phyloP scores from a whole-genome alignment of 37 sponge, comb jelly and placozoan species.

The Spongilla lacustris region DNA sequence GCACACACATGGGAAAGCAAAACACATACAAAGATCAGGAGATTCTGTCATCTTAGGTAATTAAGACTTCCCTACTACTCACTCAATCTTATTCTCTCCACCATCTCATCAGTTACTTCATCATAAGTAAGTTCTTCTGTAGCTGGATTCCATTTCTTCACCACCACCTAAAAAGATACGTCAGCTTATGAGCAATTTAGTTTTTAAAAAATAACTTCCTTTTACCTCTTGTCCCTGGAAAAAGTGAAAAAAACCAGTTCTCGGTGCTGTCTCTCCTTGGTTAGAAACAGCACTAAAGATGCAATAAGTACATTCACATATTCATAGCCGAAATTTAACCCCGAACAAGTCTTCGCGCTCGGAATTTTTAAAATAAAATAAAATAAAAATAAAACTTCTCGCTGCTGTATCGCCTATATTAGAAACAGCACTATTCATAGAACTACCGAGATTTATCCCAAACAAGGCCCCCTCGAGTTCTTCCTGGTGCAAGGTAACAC shows the following conservation, averaged over 20 bases:
- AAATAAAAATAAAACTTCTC: no score
- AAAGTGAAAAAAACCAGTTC: conserved; percentile 93
- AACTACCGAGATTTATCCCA: no score
- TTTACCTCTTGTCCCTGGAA: conserved; percentile 80
- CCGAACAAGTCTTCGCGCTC: neutral
- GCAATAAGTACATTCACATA: neutral
- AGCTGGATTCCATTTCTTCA: conserved; percentile 59
- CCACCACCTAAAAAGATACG: conserved; percentile 51
- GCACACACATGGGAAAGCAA: no score
- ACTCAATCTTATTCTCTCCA: conserved; percentile 41
- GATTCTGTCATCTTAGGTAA: no score
- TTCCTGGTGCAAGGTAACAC: no score
- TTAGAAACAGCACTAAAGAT: conserved; percentile 77
- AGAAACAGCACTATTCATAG: no score
- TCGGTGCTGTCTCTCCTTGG: conserved; percentile 84
- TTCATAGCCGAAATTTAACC: neutral
- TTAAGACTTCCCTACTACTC: no score
- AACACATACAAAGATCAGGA: neutral
- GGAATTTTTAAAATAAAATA: no score
- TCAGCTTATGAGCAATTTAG: neutral
- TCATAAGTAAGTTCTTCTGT: conserved; percentile 62
- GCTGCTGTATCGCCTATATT: no score
- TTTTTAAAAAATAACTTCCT: no score
- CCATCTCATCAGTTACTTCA: conserved; percentile 30
- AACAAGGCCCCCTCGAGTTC: no score